A percentile compares a stretch with the other conserved stretches of the same genome.
Conservation (phyloP, 2,113 vertebrate genomes). For the Syngnathus typhle region DNA sequence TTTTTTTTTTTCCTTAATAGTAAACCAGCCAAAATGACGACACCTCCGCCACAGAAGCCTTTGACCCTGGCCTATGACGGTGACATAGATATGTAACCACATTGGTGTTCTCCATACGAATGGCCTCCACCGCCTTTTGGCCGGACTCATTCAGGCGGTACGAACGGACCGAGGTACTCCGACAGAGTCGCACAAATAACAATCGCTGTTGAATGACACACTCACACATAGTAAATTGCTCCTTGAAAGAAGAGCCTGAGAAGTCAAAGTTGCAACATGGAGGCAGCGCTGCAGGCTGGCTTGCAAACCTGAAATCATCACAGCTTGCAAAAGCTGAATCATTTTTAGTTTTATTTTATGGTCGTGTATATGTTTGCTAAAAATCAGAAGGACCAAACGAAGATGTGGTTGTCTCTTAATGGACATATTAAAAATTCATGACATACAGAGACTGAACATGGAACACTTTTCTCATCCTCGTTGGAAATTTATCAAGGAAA, state of each 20-base stretch:
- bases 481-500: conserved; percentile 48
- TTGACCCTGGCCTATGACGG: conserved; percentile 92
- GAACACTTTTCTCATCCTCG: conserved; percentile 37
- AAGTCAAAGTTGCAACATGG: conserved; percentile 37
- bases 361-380: conserved; percentile 3
- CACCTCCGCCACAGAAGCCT: conserved; percentile 88
- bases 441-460: conserved; percentile 23
- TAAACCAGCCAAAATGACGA: conserved; percentile 78
- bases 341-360: neutral
- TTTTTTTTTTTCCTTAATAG: conserved; percentile 66
- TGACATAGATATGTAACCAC: conserved; percentile 89
- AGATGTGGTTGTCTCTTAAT: conserved; percentile 1
- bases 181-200: neutral
- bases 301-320: conserved; percentile 12
- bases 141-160: neutral
- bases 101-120: conserved; percentile 25
- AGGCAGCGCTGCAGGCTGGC: conserved; percentile 14
- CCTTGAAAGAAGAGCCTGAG: neutral
- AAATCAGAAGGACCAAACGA: conserved; percentile 16
- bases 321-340: neutral
- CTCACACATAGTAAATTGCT: neutral
- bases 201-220: conserved; percentile 25
- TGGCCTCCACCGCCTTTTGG: neutral
- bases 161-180: neutral
- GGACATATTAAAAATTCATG: conserved; percentile 7